These are phyloP conservation scores for Ptychadena robeensis DNA, from an alignment of 2,797 vertebrate species.

Conservation along the genomic window DNA sequence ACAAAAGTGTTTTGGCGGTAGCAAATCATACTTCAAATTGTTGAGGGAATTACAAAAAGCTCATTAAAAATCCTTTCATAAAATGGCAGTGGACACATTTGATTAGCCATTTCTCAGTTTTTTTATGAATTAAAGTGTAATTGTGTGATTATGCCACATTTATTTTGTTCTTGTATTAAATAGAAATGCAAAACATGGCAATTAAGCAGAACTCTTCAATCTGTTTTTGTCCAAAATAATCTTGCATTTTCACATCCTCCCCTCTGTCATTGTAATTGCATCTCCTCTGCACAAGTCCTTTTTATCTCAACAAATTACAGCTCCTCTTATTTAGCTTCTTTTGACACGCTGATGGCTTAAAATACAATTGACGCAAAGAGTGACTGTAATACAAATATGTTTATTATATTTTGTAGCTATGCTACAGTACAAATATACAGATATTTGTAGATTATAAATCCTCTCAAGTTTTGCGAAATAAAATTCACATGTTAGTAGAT, in stretches of 20 bases:
- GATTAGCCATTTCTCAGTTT: too few relatives aligned
- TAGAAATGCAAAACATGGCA: neutral
- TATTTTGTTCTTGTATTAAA: neutral
- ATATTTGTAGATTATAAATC: neutral
- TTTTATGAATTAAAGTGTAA: too few relatives aligned
- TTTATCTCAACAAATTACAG: too few relatives aligned
- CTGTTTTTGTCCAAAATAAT: neutral
- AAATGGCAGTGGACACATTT: neutral
- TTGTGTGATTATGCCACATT: neutral
- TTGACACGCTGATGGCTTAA: too few relatives aligned
- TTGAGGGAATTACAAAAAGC: neutral
- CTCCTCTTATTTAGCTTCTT: too few relatives aligned
- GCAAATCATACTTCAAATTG: too few relatives aligned
- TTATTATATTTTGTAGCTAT: neutral
- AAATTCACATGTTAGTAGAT: too few relatives aligned
- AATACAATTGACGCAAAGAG: neutral
- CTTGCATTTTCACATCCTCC: neutral
- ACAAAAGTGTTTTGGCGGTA: too few relatives aligned
- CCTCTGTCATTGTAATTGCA: slow-evolving; percentile 8
- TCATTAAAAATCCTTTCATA: neutral
- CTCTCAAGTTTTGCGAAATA: neutral
- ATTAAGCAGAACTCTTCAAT: neutral
- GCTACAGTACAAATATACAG: too few relatives aligned
- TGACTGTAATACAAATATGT: neutral
- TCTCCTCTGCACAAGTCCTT: neutral